Percentiles rank a stretch among this genome's conserved stretches.
Evolutionary conservation across 2,113 vertebrate genomes (phyloP).

Genomic region (Sardina pilchardus): DNA sequence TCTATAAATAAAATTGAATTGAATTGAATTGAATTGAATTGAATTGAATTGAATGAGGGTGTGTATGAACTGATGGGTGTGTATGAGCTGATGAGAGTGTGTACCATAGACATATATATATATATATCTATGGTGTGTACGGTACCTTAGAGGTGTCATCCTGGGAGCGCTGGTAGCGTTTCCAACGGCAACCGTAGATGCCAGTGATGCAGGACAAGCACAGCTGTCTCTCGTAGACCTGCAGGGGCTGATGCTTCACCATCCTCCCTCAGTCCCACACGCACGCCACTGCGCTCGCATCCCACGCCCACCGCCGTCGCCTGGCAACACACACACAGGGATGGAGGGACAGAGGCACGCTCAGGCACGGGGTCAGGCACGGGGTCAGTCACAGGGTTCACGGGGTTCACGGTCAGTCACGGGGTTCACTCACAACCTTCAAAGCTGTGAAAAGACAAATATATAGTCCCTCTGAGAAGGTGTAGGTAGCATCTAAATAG

Average conservation of each 20-base stretch:
- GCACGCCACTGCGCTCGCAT: conserved; percentile 67
- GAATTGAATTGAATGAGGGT: too few species aligned
- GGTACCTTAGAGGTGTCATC: conserved; percentile 92
- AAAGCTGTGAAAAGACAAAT: neutral
- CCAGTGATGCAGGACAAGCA: conserved; percentile 95
- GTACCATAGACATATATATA: too few species aligned
- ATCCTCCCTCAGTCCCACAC: conserved; percentile 83
- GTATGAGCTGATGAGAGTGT: neutral
- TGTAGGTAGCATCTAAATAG: neutral
- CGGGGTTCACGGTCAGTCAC: too few species aligned
- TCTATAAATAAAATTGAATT: too few species aligned
- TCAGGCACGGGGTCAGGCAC: neutral
- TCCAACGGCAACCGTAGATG: conserved; percentile 98
- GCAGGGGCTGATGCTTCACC: conserved; percentile 97
- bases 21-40: too few species aligned
- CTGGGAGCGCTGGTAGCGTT: conserved; percentile 97
- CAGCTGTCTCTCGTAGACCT: conserved; percentile 97
- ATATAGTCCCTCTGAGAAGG: neutral
- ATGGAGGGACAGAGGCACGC: neutral
- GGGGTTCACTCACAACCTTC: too few species aligned
- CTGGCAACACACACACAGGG: conserved; percentile 49
- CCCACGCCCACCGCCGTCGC: conserved; percentile 78
- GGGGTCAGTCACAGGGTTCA: neutral
- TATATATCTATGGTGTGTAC: too few species aligned
- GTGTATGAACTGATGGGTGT: neutral